phyloP scores from a whole-genome alignment of 2,113 vertebrate genomes.

The Cyprinus carpio region DNA sequence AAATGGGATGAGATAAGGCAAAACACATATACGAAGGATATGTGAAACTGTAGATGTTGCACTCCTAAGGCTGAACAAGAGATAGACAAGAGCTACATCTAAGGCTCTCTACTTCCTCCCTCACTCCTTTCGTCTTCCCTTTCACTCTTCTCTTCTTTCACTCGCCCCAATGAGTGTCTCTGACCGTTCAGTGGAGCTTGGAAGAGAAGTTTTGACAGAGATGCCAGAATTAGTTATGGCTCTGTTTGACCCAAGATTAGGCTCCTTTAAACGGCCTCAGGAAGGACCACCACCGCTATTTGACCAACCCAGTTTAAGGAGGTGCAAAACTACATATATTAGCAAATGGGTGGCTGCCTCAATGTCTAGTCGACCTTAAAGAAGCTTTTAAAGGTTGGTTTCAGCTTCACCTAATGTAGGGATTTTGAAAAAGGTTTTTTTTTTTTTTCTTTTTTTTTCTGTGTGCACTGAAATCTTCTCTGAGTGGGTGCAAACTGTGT shows the following conservation, averaged over 20 bases:
- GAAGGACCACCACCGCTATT: not conserved
- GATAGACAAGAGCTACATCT: not conserved
- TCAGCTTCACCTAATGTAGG: not conserved
- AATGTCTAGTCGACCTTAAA: not conserved
- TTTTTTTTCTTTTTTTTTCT: too few species aligned
- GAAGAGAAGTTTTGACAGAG: slow-evolving; percentile 36
- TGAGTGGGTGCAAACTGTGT: not conserved
- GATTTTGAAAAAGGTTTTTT: too few species aligned
- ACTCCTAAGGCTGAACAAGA: slow-evolving; percentile 3
- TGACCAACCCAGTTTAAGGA: not conserved
- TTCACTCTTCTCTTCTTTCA: slow-evolving; percentile 9
- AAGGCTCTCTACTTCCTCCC: slow-evolving; percentile 18
- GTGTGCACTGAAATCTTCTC: not conserved
- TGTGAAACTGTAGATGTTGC: slow-evolving; percentile 13
- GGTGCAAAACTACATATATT: not conserved
- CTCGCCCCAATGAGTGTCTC: slow-evolving; percentile 16
- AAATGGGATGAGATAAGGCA: not conserved
- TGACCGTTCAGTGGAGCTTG: not conserved
- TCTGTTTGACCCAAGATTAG: not conserved
- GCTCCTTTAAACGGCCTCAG: not conserved
- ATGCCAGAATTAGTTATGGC: slow-evolving; percentile 24
- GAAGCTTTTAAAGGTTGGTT: not conserved
- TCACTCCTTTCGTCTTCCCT: not conserved
- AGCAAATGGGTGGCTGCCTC: not conserved
- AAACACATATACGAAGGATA: not conserved